Percentiles rank a stretch among this genome's conserved stretches.
phyloP scores from a whole-genome alignment of 2,113 vertebrate species.

The Corythoichthys intestinalis region DNA sequence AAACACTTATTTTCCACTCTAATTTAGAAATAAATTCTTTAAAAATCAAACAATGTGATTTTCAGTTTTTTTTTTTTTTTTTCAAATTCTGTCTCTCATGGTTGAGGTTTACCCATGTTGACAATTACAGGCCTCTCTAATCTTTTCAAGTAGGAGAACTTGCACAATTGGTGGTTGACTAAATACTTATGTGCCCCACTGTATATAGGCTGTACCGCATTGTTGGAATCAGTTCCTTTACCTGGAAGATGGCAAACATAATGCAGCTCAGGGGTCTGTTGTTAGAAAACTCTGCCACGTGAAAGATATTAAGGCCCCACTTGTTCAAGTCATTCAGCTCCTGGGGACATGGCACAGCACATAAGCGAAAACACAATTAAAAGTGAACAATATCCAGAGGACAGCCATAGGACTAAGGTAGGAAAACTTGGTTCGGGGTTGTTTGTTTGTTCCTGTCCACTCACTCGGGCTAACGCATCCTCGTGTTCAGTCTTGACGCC shows the following conservation, averaged over 20 bases:
- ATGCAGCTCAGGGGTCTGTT: constrained; percentile 87
- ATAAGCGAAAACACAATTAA: neutral
- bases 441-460: neutral
- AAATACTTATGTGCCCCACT: no score
- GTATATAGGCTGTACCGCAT: no score
- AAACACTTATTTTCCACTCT: no score
- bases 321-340: constrained; percentile 88
- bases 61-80: no score
- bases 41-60: no score
- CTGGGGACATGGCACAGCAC: constrained; percentile 52
- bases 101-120: no score
- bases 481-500: constrained; percentile 88
- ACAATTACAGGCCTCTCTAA: no score
- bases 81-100: no score
- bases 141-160: no score
- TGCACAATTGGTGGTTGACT: no score
- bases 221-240: constrained; percentile 29
- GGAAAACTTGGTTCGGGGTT: neutral
- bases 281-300: constrained; percentile 83
- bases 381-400: neutral
- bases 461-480: constrained; percentile 81
- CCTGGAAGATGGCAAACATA: constrained; percentile 91
- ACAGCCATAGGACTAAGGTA: neutral
- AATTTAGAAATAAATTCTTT: no score
- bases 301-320: constrained; percentile 95